Evolutionary conservation across 2,797 vertebrate species (phyloP).

Genomic region (Rhyacichthys aspro): DNA sequence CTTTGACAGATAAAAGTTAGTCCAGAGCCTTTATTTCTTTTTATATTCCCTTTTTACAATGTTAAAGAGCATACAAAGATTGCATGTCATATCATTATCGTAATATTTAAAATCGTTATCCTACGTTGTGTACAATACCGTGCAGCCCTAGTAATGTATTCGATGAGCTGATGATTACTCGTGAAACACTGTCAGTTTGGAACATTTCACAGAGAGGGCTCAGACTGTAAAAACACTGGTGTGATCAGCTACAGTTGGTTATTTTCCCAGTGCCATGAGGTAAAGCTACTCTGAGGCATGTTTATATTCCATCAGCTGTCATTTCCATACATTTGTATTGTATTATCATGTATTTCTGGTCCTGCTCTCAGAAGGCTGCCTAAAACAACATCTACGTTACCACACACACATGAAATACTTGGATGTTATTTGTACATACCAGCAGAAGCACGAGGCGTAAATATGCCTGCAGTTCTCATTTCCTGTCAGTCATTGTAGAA

Average conservation of each 20-base stretch:
- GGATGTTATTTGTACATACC: conserved; percentile 40
- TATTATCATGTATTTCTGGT: conserved; percentile 8
- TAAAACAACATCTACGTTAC: conserved; percentile 25
- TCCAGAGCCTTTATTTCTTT: no score
- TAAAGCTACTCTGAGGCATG: background rate
- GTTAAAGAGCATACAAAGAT: no score
- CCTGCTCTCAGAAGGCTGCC: conserved; percentile 2
- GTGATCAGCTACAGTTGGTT: conserved; percentile 1
- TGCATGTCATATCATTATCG: no score
- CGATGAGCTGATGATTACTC: conserved; percentile 7
- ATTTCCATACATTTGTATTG: no score
- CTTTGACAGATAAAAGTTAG: no score
- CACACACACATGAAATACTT: conserved; percentile 19
- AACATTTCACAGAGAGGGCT: background rate
- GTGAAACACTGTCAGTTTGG: conserved; percentile 2
- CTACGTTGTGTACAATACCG: no score
- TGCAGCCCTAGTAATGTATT: no score
- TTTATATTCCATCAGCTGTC: conserved; percentile 2
- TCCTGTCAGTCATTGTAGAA: conserved; percentile 19
- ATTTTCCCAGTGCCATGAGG: conserved; percentile 7
- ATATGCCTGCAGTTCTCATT: conserved; percentile 8
- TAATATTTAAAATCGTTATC: no score
- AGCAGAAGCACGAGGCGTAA: conserved; percentile 15
- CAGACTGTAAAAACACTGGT: conserved; percentile 12
- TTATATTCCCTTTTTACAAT: no score